Evolutionary conservation across 2,113 vertebrate genomes (phyloP).

Genomic region (Antechinus stuartii): DNA sequence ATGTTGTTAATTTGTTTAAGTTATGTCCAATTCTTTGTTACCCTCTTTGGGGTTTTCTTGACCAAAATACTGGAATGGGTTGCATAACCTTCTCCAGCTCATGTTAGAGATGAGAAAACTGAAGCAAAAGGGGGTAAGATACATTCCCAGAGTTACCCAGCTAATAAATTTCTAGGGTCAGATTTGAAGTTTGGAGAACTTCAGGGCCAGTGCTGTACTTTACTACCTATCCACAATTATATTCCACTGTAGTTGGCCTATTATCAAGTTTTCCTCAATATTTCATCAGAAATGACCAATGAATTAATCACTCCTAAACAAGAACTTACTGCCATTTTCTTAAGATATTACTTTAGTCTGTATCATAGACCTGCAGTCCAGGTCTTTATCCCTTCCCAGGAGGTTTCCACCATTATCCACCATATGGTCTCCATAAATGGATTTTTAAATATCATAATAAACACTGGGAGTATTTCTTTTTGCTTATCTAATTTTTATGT

Average conservation of each 20-base stretch:
- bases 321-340: neutral
- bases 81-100: neutral
- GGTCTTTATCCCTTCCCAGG: neutral
- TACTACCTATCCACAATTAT: neutral
- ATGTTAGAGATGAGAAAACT: neutral
- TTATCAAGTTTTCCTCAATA: neutral
- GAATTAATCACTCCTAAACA: neutral
- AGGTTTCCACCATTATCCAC: neutral
- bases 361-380: neutral
- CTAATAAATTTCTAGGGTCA: neutral
- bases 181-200: neutral
- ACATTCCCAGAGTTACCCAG: neutral
- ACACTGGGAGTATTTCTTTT: neutral
- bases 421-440: neutral
- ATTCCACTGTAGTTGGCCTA: neutral
- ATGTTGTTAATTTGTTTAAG: neutral
- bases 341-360: neutral
- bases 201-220: neutral
- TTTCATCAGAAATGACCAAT: neutral
- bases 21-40: neutral
- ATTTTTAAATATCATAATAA: neutral
- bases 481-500: neutral
- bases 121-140: neutral
- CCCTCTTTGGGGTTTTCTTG: neutral
- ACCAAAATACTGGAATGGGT: neutral